These are phyloP conservation scores for Alaudala cheleensis DNA, from an alignment of 2,113 vertebrate species.

Conservation along the genomic window DNA sequence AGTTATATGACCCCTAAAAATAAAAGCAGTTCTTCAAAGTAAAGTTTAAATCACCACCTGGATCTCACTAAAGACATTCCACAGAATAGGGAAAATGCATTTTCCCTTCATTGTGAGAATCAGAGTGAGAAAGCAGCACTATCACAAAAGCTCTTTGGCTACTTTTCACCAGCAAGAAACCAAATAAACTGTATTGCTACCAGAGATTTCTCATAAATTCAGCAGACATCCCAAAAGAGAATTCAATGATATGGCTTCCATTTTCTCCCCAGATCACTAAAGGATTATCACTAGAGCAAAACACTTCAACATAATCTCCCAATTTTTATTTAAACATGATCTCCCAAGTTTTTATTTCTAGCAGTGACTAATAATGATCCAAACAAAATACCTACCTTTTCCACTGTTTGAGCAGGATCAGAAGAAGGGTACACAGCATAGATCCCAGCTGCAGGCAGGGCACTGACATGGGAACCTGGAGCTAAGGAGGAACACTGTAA, in stretches of 20 bases:
- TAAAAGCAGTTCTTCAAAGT: neutral
- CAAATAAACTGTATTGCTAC: neutral
- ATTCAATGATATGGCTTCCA: neutral
- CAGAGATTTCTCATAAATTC: neutral
- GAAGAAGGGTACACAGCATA: conserved; percentile 91
- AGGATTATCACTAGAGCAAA: neutral
- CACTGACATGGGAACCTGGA: conserved; percentile 83
- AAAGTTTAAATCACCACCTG: neutral
- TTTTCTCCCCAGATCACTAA: neutral
- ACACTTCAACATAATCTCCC: neutral
- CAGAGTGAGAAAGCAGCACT: neutral
- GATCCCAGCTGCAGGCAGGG: conserved; percentile 90
- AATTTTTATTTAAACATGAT: neutral
- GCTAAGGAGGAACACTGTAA: conserved; percentile 65
- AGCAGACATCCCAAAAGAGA: neutral
- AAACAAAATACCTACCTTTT: conserved; percentile 77
- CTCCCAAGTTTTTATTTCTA: neutral
- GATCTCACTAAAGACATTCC: neutral
- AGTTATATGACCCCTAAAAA: neutral
- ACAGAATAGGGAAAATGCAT: neutral
- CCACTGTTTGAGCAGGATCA: conserved; percentile 93
- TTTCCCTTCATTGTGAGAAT: neutral
- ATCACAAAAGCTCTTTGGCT: neutral
- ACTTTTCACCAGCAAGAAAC: neutral
- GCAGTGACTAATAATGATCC: neutral